Conservation (phyloP, 2,797 vertebrate species). For the Eremophila alpestris region DNA sequence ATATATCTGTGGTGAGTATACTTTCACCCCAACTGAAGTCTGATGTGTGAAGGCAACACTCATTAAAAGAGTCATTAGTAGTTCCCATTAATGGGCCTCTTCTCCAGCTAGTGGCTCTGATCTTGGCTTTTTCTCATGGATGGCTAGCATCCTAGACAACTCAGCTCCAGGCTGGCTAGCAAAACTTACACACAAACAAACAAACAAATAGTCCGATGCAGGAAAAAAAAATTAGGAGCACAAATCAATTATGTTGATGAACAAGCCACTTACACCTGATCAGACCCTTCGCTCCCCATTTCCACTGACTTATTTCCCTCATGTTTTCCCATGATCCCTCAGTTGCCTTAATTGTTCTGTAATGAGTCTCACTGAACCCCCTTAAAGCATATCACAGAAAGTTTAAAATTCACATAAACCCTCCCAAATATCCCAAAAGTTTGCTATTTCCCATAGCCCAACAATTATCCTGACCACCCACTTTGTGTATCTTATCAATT, state of each 20-base stretch:
- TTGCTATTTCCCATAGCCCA: background rate
- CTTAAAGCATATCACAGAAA: background rate
- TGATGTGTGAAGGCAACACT: background rate
- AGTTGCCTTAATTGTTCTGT: background rate
- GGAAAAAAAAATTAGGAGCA: background rate
- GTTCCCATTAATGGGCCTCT: background rate
- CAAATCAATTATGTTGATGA: background rate
- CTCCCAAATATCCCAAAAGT: background rate
- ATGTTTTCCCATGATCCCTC: background rate
- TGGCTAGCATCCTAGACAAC: background rate
- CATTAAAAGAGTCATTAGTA: background rate
- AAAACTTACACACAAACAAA: background rate
- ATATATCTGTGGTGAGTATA: background rate
- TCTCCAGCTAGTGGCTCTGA: background rate
- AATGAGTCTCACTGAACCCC: background rate
- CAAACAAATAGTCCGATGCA: background rate
- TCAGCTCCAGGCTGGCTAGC: background rate
- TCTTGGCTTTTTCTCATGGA: background rate
- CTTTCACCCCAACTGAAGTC: background rate
- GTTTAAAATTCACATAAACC: background rate
- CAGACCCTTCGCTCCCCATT: background rate
- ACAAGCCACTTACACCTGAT: fast-evolving
- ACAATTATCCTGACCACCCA: background rate
- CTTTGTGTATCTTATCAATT: background rate
- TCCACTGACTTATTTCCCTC: background rate